Conservation (phyloP, 2,797 vertebrate species). For the Ispidina picta region DNA sequence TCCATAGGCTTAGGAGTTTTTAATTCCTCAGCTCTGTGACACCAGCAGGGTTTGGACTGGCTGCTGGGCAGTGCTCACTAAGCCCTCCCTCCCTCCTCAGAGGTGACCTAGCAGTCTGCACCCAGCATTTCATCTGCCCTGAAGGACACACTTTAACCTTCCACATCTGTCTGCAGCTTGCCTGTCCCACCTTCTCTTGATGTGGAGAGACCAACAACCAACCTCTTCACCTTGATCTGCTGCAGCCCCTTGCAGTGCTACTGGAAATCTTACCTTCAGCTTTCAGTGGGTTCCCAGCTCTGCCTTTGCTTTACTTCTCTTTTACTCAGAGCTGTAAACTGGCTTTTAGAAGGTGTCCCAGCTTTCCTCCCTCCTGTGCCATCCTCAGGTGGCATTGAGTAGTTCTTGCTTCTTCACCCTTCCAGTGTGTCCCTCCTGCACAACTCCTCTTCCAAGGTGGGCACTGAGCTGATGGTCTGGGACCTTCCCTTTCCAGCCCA, state of each 20-base stretch:
- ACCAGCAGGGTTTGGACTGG: neutral
- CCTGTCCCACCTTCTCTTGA: neutral
- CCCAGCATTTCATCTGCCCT: neutral
- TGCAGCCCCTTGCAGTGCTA: neutral
- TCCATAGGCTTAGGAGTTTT: constrained; percentile 8
- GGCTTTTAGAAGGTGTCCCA: neutral
- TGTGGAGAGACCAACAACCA: neutral
- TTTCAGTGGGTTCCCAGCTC: neutral
- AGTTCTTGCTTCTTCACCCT: neutral
- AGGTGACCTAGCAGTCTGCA: neutral
- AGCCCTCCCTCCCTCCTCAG: neutral
- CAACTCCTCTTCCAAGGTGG: neutral
- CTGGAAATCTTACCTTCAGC: neutral
- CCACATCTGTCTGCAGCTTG: neutral
- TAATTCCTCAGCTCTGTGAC: constrained; percentile 28
- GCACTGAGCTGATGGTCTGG: neutral
- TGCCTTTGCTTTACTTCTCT: neutral
- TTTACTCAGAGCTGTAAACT: neutral
- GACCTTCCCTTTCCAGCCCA: rapidly evolving
- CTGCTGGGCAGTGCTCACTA: neutral
- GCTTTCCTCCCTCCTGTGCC: neutral
- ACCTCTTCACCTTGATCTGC: neutral
- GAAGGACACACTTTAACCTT: neutral
- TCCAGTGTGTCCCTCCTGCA: rapidly evolving
- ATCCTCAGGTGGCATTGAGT: neutral